Evolutionary conservation across 2,888 invertebrate genomes (phyloP), one percentile per base, ranked within the genome.

Genomic region (Glomeris marginata): DNA sequence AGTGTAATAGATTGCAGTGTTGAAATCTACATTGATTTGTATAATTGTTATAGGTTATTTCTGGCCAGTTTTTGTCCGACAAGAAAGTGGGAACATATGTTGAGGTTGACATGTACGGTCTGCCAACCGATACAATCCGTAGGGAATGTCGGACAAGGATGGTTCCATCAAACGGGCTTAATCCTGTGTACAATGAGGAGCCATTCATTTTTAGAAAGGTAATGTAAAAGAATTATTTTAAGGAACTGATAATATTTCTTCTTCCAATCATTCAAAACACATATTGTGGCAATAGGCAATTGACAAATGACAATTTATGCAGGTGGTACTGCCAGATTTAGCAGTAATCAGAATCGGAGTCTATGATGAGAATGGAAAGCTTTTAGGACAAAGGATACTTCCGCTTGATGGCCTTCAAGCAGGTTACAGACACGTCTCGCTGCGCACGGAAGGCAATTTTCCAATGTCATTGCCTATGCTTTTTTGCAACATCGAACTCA

Each of bases 21-120:
- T 28, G 28, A 8, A 8, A 28, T 28, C 41, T n/a, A 11, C 11
- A 11, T 41, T 44, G 11, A 15, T 15, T 44, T 43, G 22, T 38
- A 11, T 42, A 15, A n/a, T n/a, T n/a, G n/a, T 53, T 62, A 6
- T 67, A 85, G 82, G 86, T 94, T 22, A 97, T 98, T 62, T 95
- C 97, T 34, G 98, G 97, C 0, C 98, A 98, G 74, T 98, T 98
- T 71, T 77, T 98, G 63, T 97, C 95, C 0, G 98, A 98, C 70
- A 94, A 94, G 70, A 97, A 95, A 69, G 84, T 95, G 47, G 95
- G 97, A 21, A 98, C 98, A 0, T 98, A 95, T 70, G 98, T 98
- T 18, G 98, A 98, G 69, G 97, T 98, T 54, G 98, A 99, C 70
- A 99, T 99, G 98, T 82, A 81, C 63, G 81, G 81, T 38, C 73